A percentile compares a stretch with the other conserved stretches of the same genome.
phyloP scores from a whole-genome alignment of 2,888 invertebrate species.

The Prostheceraeus crozeri region DNA sequence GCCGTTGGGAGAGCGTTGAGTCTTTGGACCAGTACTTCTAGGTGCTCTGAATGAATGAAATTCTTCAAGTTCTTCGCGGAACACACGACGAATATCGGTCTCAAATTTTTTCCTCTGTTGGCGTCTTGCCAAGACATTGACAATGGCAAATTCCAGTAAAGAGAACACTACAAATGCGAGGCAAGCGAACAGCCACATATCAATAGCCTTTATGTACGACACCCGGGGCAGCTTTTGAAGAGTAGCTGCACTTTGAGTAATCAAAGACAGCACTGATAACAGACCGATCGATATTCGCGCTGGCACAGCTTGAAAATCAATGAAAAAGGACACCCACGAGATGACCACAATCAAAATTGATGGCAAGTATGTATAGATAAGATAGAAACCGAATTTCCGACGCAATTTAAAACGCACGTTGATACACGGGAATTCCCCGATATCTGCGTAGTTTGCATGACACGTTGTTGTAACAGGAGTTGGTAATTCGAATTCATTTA shows the following conservation, averaged over 20 bases:
- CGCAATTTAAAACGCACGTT: background rate
- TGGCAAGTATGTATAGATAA: slow-evolving; percentile 23
- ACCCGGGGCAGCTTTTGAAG: slow-evolving; percentile 26
- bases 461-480: background rate
- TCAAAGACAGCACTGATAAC: slow-evolving; percentile 25
- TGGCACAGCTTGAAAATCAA: slow-evolving; percentile 27
- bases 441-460: background rate
- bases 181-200: slow-evolving; percentile 28
- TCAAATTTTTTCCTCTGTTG: no score
- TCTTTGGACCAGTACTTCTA: no score
- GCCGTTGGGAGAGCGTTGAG: no score
- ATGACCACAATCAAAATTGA: slow-evolving; percentile 24
- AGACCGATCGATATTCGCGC: slow-evolving; percentile 26
- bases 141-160: slow-evolving; percentile 31
- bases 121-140: no score
- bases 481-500: slow-evolving; percentile 31
- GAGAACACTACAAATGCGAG: slow-evolving; percentile 29
- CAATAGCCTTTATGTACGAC: slow-evolving; percentile 34
- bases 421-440: slow-evolving; percentile 25
- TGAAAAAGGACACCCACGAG: slow-evolving; percentile 32
- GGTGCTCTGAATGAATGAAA: no score
- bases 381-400: slow-evolving; percentile 32
- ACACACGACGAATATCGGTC: no score
- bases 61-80: no score
- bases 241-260: slow-evolving; percentile 28